Percentiles rank a stretch among this genome's conserved stretches.
These are phyloP conservation scores for Ptilodon capucinus DNA, from an alignment of 2,888 invertebrate genomes.

Conservation along the genomic window DNA sequence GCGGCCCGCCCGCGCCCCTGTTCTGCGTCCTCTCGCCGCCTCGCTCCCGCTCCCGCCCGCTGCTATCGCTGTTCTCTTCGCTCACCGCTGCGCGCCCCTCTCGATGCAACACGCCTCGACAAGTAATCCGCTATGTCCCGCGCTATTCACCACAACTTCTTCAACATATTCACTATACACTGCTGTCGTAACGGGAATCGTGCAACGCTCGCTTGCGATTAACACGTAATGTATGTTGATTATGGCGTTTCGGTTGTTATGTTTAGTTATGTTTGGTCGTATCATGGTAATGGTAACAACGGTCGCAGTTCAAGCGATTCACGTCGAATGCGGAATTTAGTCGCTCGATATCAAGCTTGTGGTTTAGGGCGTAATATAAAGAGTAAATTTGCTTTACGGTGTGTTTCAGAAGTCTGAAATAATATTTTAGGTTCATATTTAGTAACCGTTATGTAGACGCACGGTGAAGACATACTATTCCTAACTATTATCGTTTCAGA, in stretches of 20 bases:
- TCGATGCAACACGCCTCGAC: slow-evolving; percentile 49
- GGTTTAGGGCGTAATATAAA: not conserved
- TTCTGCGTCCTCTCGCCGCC: slow-evolving; percentile 36
- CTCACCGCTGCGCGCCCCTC: slow-evolving; percentile 64
- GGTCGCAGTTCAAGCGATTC: slow-evolving; percentile 48
- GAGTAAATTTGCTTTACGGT: no score
- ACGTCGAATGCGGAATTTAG: slow-evolving; percentile 7
- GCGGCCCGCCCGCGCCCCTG: slow-evolving; percentile 32
- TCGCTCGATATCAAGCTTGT: not conserved
- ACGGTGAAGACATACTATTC: no score
- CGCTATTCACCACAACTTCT: not conserved
- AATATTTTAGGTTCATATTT: no score
- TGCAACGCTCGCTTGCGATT: no score
- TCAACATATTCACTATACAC: slow-evolving; percentile 11
- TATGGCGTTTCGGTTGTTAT: slow-evolving; percentile 6
- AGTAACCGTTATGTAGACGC: no score
- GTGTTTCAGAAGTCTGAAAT: no score
- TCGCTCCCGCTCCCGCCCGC: slow-evolving; percentile 39
- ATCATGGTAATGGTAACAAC: slow-evolving; percentile 38
- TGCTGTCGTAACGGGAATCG: slow-evolving; percentile 8
- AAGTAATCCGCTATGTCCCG: slow-evolving; percentile 28
- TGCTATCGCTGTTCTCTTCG: slow-evolving; percentile 59
- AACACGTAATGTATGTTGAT: slow-evolving; percentile 26
- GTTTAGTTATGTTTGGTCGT: slow-evolving; percentile 28
- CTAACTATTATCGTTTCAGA: no score